phyloP scores from a whole-genome alignment of 2,113 vertebrate genomes.

The Paralichthys olivaceus region DNA sequence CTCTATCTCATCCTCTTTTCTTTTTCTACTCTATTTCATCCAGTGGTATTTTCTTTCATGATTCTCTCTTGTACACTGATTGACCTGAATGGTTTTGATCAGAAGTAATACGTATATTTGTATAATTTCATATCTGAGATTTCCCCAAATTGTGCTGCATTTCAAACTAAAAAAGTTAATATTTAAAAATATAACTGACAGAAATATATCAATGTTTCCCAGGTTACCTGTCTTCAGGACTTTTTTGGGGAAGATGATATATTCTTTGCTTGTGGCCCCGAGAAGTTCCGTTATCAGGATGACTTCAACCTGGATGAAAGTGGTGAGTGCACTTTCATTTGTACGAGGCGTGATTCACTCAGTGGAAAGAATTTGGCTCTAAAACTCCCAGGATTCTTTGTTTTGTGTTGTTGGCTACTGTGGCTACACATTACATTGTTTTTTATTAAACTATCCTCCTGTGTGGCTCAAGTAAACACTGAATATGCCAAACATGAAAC shows the following conservation, averaged over 20 bases:
- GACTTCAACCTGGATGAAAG: constrained; percentile 98
- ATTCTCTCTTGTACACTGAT: neutral
- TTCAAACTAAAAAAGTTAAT: no score
- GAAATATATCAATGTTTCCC: neutral
- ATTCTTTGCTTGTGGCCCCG: constrained; percentile 98
- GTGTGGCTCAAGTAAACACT: neutral
- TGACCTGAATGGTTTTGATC: neutral
- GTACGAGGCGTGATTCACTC: neutral
- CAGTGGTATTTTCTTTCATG: neutral
- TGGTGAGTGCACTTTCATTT: constrained; percentile 78
- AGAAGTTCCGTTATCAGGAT: constrained; percentile 99
- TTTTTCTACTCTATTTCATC: no score
- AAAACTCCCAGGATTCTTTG: neutral
- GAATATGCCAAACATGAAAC: neutral
- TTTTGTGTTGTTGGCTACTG: neutral
- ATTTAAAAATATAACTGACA: neutral
- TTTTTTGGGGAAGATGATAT: constrained; percentile 99
- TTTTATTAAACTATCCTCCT: neutral
- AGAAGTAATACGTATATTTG: neutral
- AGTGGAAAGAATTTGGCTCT: neutral
- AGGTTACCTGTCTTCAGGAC: constrained; percentile 97
- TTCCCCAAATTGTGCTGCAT: neutral
- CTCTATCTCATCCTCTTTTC: no score
- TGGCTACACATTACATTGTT: neutral
- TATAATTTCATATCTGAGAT: neutral